These are phyloP conservation scores for Thoracochromis brauschi DNA, from an alignment of 2,113 vertebrate genomes.

Conservation along the genomic window DNA sequence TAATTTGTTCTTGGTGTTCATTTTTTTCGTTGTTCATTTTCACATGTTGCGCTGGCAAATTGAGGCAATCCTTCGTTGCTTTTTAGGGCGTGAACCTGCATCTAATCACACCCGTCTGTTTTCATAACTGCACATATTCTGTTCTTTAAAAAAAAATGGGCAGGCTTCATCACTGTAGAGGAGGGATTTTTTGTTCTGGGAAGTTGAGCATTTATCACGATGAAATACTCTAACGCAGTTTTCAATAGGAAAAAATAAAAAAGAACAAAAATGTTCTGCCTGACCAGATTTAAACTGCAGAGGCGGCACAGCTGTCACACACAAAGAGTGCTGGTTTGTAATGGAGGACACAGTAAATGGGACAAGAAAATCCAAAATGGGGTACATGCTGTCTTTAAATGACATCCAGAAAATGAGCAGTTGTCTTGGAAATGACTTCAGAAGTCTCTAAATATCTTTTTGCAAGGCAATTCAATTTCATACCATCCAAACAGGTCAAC, in stretches of 20 bases:
- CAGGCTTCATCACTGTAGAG: neutral
- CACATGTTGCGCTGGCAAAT: neutral
- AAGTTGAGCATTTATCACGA: neutral
- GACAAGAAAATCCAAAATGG: neutral
- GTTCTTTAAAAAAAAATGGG: neutral
- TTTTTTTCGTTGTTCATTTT: neutral
- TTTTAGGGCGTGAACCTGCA: neutral
- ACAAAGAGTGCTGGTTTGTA: neutral
- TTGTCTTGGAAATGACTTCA: slow-evolving; percentile 43
- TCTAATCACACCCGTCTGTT: neutral
- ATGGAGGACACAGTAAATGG: neutral
- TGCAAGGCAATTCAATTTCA: slow-evolving; percentile 78
- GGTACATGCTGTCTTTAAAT: neutral
- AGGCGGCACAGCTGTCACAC: neutral
- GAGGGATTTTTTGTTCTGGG: neutral
- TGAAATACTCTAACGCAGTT: neutral
- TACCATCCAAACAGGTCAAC: slow-evolving; percentile 76
- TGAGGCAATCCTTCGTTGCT: neutral
- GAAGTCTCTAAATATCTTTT: slow-evolving; percentile 71
- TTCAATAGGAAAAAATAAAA: neutral
- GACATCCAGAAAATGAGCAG: slow-evolving; percentile 37
- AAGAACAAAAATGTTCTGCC: neutral
- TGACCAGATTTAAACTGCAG: slow-evolving; percentile 9
- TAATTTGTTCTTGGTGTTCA: neutral
- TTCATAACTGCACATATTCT: neutral